Percentiles rank a stretch among this genome's conserved stretches.
These are phyloP conservation scores for Cantharis flavilabris DNA, from an alignment of 2,888 invertebrate species.

Conservation along the genomic window DNA sequence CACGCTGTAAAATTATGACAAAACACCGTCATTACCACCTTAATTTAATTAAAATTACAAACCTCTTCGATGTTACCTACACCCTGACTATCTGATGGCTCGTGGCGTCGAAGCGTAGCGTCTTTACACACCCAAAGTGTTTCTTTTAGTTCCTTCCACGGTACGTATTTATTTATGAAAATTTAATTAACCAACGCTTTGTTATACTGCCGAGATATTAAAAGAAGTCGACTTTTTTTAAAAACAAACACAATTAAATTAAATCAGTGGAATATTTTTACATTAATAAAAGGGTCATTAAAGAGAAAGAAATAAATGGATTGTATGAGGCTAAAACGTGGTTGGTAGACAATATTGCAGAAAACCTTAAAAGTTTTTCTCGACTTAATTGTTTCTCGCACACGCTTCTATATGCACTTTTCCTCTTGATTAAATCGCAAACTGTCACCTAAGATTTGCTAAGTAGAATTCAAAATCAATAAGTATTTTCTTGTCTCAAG, in stretches of 20 bases:
- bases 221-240: conserved; percentile 6
- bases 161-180: conserved; percentile 34
- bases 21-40: conserved; percentile 46
- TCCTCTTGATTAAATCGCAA: conserved; percentile 40
- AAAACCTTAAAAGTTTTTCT: conserved; percentile 7
- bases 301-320: neutral
- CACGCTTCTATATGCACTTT: conserved; percentile 26
- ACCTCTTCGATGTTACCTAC: conserved; percentile 37
- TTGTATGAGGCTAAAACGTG: neutral
- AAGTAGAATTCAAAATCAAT: conserved; percentile 57
- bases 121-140: conserved; percentile 32
- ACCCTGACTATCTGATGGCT: conserved; percentile 38
- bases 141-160: conserved; percentile 26
- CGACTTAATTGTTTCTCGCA: conserved; percentile 6
- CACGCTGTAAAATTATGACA: conserved; percentile 51
- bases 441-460: conserved; percentile 55
- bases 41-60: conserved; percentile 44
- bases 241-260: neutral
- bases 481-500: conserved; percentile 54
- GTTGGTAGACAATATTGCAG: neutral
- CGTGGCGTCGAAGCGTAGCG: conserved; percentile 39
- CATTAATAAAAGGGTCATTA: neutral
- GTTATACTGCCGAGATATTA: conserved; percentile 21
- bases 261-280: neutral
- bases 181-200: conserved; percentile 29